phyloP scores from a whole-genome alignment of 2,888 invertebrate genomes.

The Himalopsyche japonica region DNA sequence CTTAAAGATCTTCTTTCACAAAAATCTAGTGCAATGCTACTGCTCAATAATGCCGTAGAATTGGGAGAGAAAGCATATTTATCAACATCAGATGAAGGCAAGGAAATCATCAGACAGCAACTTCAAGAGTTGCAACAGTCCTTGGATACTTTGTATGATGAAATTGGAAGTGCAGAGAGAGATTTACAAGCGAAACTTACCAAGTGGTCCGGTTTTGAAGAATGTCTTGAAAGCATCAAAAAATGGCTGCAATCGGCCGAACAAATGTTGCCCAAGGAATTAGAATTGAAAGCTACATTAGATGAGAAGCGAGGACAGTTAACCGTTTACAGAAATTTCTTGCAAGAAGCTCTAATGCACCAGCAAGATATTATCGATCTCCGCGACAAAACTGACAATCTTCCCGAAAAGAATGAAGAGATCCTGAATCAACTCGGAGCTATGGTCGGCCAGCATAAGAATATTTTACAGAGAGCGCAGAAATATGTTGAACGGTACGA shows the following conservation, averaged over 20 bases:
- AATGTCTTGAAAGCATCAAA: conserved; percentile 76
- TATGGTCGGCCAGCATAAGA: conserved; percentile 73
- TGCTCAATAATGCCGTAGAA: conserved; percentile 84
- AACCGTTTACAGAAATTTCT: conserved; percentile 77
- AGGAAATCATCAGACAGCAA: conserved; percentile 82
- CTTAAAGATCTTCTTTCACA: conserved; percentile 75
- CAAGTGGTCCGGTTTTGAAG: conserved; percentile 90
- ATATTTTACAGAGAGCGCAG: conserved; percentile 71
- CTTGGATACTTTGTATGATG: conserved; percentile 80
- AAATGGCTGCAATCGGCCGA: conserved; percentile 80
- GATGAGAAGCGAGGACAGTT: conserved; percentile 91
- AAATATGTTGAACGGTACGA: conserved; percentile 84
- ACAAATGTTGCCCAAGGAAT: conserved; percentile 73
- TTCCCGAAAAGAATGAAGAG: conserved; percentile 78
- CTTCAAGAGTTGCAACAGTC: conserved; percentile 82
- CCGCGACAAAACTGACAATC: conserved; percentile 75
- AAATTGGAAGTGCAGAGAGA: conserved; percentile 74
- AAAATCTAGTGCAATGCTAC: conserved; percentile 72
- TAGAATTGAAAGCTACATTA: conserved; percentile 80
- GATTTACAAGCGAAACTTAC: conserved; percentile 82
- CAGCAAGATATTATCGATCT: conserved; percentile 84
- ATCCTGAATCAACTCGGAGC: conserved; percentile 72
- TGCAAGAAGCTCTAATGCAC: conserved; percentile 82
- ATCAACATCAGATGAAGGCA: conserved; percentile 83
- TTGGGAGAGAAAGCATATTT: conserved; percentile 86